A percentile compares a stretch with the other conserved stretches of the same genome.
phyloP scores from a whole-genome alignment of 2,797 vertebrate species.

The Pitangus sulphuratus region DNA sequence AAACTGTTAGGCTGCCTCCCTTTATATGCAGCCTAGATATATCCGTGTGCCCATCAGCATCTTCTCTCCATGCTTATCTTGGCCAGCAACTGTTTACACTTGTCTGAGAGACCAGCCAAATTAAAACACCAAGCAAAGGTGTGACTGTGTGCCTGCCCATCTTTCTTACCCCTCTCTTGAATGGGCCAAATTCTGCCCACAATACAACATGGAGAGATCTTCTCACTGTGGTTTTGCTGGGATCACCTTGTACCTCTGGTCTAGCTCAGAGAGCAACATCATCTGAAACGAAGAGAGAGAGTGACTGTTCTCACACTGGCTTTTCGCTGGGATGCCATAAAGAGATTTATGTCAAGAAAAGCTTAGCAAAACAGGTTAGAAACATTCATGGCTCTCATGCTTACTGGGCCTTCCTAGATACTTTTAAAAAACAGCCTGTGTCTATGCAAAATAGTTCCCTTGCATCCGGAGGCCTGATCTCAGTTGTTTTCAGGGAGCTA shows the following conservation, averaged over 20 bases:
- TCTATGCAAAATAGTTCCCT: not conserved
- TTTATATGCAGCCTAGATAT: not conserved
- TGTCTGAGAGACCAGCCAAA: not conserved
- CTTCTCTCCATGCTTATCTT: not conserved
- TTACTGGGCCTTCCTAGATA: not conserved
- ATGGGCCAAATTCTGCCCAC: not conserved
- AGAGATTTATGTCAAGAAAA: not conserved
- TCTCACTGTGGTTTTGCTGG: not conserved
- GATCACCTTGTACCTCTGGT: not conserved
- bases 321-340: not conserved
- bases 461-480: not conserved
- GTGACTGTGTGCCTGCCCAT: not conserved
- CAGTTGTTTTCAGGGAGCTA: not conserved
- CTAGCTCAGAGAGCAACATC: not conserved
- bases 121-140: not conserved
- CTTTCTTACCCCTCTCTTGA: not conserved
- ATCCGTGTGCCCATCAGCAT: not conserved
- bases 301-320: not conserved
- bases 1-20: fast-evolving
- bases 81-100: not conserved
- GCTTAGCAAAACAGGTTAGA: not conserved
- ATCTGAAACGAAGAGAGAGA: not conserved
- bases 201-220: not conserved
- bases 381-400: not conserved
- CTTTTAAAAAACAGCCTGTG: not conserved